Evolutionary conservation across 23 tunicate genomes (phyloP), one percentile per base, ranked within the genome.

Genomic region (Trididemnum miniatum): DNA sequence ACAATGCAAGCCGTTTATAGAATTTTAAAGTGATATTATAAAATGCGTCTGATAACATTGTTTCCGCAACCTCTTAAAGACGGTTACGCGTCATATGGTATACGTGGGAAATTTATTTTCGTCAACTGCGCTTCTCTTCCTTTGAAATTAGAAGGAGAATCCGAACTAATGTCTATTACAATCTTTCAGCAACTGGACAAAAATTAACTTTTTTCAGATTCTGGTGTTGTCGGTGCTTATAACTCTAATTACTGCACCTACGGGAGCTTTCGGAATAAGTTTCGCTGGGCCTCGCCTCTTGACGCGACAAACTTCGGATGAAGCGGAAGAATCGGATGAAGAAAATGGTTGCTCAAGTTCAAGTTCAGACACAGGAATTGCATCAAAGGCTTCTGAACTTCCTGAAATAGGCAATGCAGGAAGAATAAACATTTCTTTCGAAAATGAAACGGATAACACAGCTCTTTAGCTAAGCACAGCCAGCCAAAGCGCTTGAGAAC

Each of bases 191-290:
- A n/a, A n/a, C n/a, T n/a, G n/a, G n/a, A n/a, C n/a, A n/a, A n/a
- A n/a, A n/a, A n/a, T n/a, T n/a, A n/a, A n/a, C n/a, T n/a, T 44
- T 73, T 38, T 73, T 39, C 54, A 91, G 97, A 86, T 91, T 39
- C 59, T 91, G 1, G 90, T 91, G 34, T 81, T 91, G 25, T 91
- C 97, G 28, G 97, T 91, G 27, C 44, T 91, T 3, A 84, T 74
- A 31, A 91, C 97, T 28, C 71, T 91, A 27, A 82, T 91, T 20
- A 91, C 97, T 7, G 97, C 97, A 59, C 97, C 97, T 1, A 54
- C 86, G 27, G 97, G 97, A 1, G 85, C 91, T 0, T 83, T 91
- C 36, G 97, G 88, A 20, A 91, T 91, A 24, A 69, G 87, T 30
- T 23, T 80, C 29, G 67, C 80, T 35, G 97, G 90, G 2, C 97